phyloP scores from a whole-genome alignment of 2,113 vertebrate genomes.

The Holacanthus passer region DNA sequence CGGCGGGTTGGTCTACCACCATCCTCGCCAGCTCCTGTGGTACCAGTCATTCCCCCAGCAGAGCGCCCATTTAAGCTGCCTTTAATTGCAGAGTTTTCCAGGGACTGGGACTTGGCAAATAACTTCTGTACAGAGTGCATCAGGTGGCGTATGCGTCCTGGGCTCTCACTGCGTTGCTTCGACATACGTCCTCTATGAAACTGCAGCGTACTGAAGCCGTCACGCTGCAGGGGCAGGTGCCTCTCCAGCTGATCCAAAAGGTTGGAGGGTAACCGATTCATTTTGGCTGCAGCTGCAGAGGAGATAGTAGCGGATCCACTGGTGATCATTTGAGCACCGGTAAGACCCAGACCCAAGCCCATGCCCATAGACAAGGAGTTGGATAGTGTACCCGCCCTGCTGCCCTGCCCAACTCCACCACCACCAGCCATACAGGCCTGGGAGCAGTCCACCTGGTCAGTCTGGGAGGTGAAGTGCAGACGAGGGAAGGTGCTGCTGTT shows the following conservation, averaged over 20 bases:
- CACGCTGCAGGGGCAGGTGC: constrained; percentile 95
- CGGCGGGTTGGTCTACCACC: constrained; percentile 87
- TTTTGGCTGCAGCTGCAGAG: constrained; percentile 81
- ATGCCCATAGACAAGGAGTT: constrained; percentile 85
- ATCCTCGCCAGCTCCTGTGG: constrained; percentile 81
- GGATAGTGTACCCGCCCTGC: constrained; percentile 76
- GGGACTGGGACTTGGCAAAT: constrained; percentile 90
- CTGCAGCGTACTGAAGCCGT: constrained; percentile 98
- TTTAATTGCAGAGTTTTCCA: constrained; percentile 90
- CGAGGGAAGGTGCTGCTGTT: constrained; percentile 97
- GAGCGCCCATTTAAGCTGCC: constrained; percentile 88
- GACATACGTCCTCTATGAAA: constrained; percentile 90
- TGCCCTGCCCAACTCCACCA: constrained; percentile 74
- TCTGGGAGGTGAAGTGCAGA: constrained; percentile 96
- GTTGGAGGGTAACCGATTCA: constrained; percentile 94
- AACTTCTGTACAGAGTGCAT: constrained; percentile 98
- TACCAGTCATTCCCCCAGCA: constrained; percentile 52
- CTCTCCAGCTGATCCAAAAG: constrained; percentile 98
- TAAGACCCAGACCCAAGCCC: constrained; percentile 82
- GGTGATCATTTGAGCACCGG: constrained; percentile 87
- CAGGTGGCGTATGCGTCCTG: constrained; percentile 96
- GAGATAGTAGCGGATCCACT: constrained; percentile 87
- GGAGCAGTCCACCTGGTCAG: constrained; percentile 90
- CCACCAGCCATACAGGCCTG: constrained; percentile 77
- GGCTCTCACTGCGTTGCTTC: constrained; percentile 96